Base-by-base conservation (phyloP, 2,113 vertebrate genomes). In the Uropsilus gracilis region DNA sequence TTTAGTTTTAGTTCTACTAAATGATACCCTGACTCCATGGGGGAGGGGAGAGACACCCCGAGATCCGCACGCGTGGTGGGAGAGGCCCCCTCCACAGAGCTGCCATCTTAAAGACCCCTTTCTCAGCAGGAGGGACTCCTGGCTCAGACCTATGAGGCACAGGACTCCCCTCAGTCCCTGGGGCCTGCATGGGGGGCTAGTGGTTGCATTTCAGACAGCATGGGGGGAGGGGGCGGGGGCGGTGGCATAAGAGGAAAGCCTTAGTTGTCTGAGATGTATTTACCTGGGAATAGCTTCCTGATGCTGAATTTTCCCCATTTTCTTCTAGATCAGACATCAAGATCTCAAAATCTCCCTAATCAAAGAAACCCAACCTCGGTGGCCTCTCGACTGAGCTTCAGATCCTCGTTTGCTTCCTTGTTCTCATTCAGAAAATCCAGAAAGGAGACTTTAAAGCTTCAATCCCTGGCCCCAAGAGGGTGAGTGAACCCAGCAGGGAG, bases 361-460 rank as follows among this genome's bases (percentile, higher is more conserved):
- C 97, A 85, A 73, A 98, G 98, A 92, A 98, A 64, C 71, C 86
- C 82, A 24, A 88, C 95, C 10, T 91, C 95, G 6, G 5, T 68
- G 61, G 0, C 97, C 89, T 98, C 98, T 9, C 95, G 97, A 89
- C 96, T 97, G 78, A 98, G 97, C 39, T 97, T 98, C 90, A 97
- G 97, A 77, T 98, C 98, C 4, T 98, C 98, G 0, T 98, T 99
- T 42, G 95, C 98, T 66, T 98, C 98, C 92, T 96, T 99, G 44
- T 98, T 98, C 91, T 98, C 98, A 44, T 98, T 98, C 55, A 98
- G 98, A 95, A 98, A 98, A 97, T 96, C 97, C 1, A 95, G 95
- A 90, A 98, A 98, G 84, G 97, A 97, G 17, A 64, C 64, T 64
- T 46, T 46, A 37, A 98, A 97, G 46, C 96, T 89, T 32, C 98